Conservation (phyloP, 2,113 vertebrate species). For the Octodon degus region DNA sequence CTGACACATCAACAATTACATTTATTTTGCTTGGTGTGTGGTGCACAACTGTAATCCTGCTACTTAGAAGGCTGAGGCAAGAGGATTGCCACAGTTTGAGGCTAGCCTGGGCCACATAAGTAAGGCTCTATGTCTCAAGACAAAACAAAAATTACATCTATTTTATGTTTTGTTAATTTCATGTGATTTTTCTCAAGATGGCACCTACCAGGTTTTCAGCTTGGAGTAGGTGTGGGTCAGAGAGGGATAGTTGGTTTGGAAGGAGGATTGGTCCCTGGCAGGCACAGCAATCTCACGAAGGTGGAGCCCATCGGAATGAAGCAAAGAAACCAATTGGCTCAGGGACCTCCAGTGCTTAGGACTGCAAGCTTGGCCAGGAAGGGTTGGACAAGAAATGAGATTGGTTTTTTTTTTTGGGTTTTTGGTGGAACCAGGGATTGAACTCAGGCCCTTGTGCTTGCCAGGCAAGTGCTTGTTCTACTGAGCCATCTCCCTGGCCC, state of each 20-base stretch:
- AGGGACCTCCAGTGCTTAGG: background rate
- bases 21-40: background rate
- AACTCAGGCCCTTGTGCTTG: no score
- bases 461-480: no score
- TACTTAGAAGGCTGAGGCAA: background rate
- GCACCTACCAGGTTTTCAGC: background rate
- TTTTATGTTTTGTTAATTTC: constrained; percentile 47
- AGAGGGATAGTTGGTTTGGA: background rate
- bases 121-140: background rate
- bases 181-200: constrained; percentile 6
- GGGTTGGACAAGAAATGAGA: background rate
- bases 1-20: background rate
- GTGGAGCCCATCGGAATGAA: background rate
- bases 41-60: background rate
- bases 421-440: no score
- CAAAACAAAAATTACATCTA: background rate
- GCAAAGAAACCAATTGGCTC: background rate
- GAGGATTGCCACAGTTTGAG: background rate
- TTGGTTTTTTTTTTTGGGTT: no score
- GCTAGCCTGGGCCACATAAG: background rate
- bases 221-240: background rate
- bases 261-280: background rate
- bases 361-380: background rate
- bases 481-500: no score
- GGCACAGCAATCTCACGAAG: background rate